Percentiles rank a stretch among this genome's conserved stretches.
phyloP scores from a whole-genome alignment of 1,140 invertebrate genomes.

The Heliothis virescens region DNA sequence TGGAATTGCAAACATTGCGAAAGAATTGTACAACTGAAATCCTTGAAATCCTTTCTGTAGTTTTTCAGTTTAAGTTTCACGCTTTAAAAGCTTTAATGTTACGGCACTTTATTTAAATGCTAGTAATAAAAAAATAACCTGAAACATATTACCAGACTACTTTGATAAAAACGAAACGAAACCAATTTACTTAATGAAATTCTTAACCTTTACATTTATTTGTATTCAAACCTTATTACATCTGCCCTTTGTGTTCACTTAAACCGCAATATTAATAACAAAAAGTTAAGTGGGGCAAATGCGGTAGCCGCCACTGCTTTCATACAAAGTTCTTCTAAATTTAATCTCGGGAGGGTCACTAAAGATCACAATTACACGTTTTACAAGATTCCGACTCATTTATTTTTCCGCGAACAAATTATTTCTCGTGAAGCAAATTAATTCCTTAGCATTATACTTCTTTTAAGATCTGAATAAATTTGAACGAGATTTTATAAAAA shows the following conservation, averaged over 20 bases:
- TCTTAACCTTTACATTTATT: conserved; percentile 2
- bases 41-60: neutral
- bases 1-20: conserved; percentile 27
- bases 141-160: too few relatives aligned
- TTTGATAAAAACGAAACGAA: neutral
- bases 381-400: conserved; percentile 82
- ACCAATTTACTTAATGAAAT: conserved; percentile 22
- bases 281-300: conserved; percentile 41
- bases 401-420: conserved; percentile 77
- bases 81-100: neutral
- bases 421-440: conserved; percentile 83
- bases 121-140: neutral
- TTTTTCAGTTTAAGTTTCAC: neutral
- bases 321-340: conserved; percentile 65
- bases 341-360: conserved; percentile 65
- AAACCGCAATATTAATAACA: conserved; percentile 35
- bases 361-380: conserved; percentile 82
- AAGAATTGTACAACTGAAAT: neutral
- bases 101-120: too few relatives aligned
- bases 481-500: conserved; percentile 83
- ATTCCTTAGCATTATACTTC: conserved; percentile 82
- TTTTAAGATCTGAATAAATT: conserved; percentile 83
- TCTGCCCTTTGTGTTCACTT: conserved; percentile 9
- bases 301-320: conserved; percentile 65
- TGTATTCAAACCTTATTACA: conserved; percentile 23